These are phyloP conservation scores for Calyptommatus sinebrachiatus DNA, from an alignment of 2,113 vertebrate genomes.

Conservation along the genomic window DNA sequence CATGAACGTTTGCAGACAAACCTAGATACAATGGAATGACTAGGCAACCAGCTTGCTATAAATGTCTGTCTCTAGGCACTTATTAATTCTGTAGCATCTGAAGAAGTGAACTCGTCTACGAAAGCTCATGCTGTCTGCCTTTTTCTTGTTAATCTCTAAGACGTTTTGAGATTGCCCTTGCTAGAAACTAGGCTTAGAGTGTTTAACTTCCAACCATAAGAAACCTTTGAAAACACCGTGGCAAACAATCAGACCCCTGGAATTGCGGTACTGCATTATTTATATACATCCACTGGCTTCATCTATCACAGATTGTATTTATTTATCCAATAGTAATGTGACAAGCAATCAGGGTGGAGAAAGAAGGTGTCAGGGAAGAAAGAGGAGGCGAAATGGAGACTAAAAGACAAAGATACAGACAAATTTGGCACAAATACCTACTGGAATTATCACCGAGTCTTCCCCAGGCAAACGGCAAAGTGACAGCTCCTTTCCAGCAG, in stretches of 20 bases:
- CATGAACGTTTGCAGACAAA: too few relatives aligned
- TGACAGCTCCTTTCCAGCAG: neutral
- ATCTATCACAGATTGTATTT: slow-evolving; percentile 43
- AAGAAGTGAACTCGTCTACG: too few relatives aligned
- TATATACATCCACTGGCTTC: neutral
- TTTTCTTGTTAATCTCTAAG: too few relatives aligned
- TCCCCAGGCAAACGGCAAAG: neutral
- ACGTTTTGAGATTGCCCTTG: neutral
- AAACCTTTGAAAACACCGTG: slow-evolving; percentile 31
- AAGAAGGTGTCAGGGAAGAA: neutral
- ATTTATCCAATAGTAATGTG: neutral
- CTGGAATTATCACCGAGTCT: neutral
- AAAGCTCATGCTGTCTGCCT: too few relatives aligned
- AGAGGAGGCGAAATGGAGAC: neutral
- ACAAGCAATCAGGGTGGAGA: neutral
- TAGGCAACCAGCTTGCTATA: too few relatives aligned
- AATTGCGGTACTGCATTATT: too few relatives aligned
- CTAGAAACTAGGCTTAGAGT: slow-evolving; percentile 45
- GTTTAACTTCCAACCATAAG: slow-evolving; percentile 52
- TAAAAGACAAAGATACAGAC: neutral
- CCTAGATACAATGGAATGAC: too few relatives aligned
- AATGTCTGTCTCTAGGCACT: too few relatives aligned
- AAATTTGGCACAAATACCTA: slow-evolving; percentile 57
- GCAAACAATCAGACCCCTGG: slow-evolving; percentile 16
- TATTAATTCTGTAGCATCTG: too few relatives aligned